Evolutionary conservation across 2,888 invertebrate genomes (phyloP), one percentile per base, ranked within the genome.

Genomic region (Spilarctia lutea): DNA sequence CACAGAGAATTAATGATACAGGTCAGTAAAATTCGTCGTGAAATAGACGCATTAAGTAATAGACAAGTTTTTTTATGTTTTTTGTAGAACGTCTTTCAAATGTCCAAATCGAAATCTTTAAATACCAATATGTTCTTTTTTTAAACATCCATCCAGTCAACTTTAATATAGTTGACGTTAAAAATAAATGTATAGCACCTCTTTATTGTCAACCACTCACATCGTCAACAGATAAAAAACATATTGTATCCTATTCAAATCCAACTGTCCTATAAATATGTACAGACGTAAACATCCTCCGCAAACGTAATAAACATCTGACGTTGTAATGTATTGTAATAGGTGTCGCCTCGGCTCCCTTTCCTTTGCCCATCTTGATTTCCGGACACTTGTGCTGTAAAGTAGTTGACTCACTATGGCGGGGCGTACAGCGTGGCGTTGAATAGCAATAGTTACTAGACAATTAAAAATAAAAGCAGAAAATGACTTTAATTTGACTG

Each of bases 241-340:
- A 75, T 24, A 3, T 4, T 52, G 56, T 27, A 65, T 52, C 24
- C 39, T 13, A 71, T 68, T 68, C 33, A 72, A 68, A 78, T 72
- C 65, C 75, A 80, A 72, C 78, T 74, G 80, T 66, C 71, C 65
- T 71, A 74, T 74, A 77, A 81, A 85, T 74, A 76, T 72, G 78
- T 73, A 75, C 73, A 35, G 74, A 81, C 79, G 69, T 79, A 80
- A 78, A 71, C 82, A 78, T 83, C 84, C 83, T 82, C 75, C 30
- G 67, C 70, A 60, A 72, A 65, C 77, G 67, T 60, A 68, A 75
- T 75, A 82, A 75, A 76, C 75, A 78, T 67, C 72, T 66, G 52
- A 52, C 60, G 72, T 56, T 72, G 75, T 84, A 83, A 83, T 83
- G 81, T 79, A 78, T 78, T 77, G 85, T 83, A 82, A 82, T 81